Evolutionary conservation across 2,797 vertebrate species (phyloP).

Genomic region (Cossypha polioptera): DNA sequence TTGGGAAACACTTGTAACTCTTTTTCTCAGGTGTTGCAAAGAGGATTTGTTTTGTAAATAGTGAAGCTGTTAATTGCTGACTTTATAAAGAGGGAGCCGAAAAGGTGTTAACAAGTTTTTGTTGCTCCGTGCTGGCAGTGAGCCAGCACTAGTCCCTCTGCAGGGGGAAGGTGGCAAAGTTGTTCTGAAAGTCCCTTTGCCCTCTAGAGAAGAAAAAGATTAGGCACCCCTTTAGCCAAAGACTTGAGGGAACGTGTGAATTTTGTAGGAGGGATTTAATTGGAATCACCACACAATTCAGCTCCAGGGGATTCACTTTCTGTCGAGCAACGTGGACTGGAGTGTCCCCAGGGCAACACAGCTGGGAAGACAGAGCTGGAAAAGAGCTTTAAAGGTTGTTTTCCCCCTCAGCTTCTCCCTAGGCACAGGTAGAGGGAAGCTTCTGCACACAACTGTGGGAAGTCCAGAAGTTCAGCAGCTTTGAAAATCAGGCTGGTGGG

Average conservation of each 20-base stretch:
- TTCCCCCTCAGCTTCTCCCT: background rate
- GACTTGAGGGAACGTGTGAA: background rate
- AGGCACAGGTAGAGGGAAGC: background rate
- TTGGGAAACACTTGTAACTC: conserved; percentile 52
- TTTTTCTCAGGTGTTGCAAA: conserved; percentile 54
- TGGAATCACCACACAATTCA: fast-evolving
- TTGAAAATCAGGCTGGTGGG: background rate
- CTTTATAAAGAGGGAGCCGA: conserved; percentile 39
- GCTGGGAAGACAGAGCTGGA: background rate
- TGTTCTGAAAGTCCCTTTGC: background rate
- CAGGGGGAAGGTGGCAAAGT: background rate
- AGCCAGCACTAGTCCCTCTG: background rate
- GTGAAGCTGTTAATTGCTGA: conserved; percentile 42
- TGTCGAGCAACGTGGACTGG: fast-evolving
- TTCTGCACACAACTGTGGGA: background rate
- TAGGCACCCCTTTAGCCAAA: background rate
- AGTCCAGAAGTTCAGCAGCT: background rate
- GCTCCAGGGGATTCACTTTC: background rate
- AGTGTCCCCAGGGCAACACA: background rate
- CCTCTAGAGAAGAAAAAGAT: background rate
- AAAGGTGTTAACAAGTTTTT: conserved; percentile 45
- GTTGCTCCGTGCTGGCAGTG: background rate
- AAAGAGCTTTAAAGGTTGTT: background rate
- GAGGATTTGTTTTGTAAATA: conserved; percentile 69
- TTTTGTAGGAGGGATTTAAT: background rate